Base-by-base conservation (phyloP, 2,797 vertebrate species). In the Cyprinodon diabolis region DNA sequence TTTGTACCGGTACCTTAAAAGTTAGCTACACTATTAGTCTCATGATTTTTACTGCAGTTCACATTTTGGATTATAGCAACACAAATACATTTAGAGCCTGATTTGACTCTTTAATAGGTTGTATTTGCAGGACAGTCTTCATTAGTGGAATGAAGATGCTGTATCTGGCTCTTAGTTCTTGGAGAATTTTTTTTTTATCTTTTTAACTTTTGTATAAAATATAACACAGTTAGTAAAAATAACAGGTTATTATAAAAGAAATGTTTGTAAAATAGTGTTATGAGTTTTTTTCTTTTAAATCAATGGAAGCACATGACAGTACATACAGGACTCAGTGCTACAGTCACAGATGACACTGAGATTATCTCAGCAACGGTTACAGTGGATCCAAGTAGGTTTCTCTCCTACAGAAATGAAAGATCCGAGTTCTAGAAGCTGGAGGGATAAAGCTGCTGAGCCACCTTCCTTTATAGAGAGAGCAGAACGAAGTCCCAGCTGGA, bases 361-460 rank as follows among this genome's bases (percentile, higher is more conserved):
- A 63, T 74, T 37, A 75, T 66, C 14, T n/a, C 52, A 71, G 63
- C 57, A 80, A 75, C 40, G 35, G 25, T 49, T 75, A 82, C 63
- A 77, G 63, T 68, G 62, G 40, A 69, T 15, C 17, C 57, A 75
- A 35, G 62, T 79, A 40, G 55, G 58, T 77, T 78, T 45, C 45
- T 67, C 56, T 56, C 9, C 35, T 43, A 84, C 71, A 63, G 14
- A 72, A 56, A 86, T 73, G 79, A 68, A 82, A 90, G 84, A 89
- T 88, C 82, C 84, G 6, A 75, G 69, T 78, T 52, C 21, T 62
- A 11, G 75, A 51, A 65, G 69, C 75, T 66, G 71, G 70, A 54
- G 4, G 8, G 19, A 25, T 10, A 48, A 68, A n/a, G 43, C 71
- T 63, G 75, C 51, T 54, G 19, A 66, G 56, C 69, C 6, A 62